Evolutionary conservation across 2,113 vertebrate species (phyloP).

Genomic region (Cheirogaleus medius): DNA sequence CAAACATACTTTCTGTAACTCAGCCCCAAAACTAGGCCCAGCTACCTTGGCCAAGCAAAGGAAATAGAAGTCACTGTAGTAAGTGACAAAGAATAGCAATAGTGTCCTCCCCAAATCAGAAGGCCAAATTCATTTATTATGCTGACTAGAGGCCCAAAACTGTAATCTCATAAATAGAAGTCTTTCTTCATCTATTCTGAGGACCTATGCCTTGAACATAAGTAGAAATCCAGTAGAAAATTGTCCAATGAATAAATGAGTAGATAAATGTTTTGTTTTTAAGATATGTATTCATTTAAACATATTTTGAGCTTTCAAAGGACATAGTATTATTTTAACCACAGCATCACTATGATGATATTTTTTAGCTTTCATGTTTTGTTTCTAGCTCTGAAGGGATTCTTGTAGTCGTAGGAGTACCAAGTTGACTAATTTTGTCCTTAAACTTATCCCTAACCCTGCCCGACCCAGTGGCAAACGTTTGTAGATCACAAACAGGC

Average conservation of each 20-base stretch:
- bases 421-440: neutral
- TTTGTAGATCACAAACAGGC: neutral
- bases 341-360: neutral
- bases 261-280: neutral
- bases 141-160: neutral
- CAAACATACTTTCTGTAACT: neutral
- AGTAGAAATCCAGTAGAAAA: neutral
- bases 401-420: neutral
- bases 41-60: neutral
- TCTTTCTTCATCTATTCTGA: neutral
- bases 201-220: neutral
- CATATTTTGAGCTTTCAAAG: neutral
- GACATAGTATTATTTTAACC: neutral
- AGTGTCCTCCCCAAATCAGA: neutral
- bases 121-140: neutral
- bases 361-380: neutral
- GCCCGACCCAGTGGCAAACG: neutral
- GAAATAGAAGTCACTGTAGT: neutral
- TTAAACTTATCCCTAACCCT: neutral
- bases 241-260: neutral
- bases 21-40: neutral
- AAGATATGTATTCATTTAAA: neutral
- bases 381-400: neutral
- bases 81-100: neutral
- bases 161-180: neutral